Evolutionary conservation across 2,113 vertebrate species (phyloP).

Genomic region (Hystrix brachyura): DNA sequence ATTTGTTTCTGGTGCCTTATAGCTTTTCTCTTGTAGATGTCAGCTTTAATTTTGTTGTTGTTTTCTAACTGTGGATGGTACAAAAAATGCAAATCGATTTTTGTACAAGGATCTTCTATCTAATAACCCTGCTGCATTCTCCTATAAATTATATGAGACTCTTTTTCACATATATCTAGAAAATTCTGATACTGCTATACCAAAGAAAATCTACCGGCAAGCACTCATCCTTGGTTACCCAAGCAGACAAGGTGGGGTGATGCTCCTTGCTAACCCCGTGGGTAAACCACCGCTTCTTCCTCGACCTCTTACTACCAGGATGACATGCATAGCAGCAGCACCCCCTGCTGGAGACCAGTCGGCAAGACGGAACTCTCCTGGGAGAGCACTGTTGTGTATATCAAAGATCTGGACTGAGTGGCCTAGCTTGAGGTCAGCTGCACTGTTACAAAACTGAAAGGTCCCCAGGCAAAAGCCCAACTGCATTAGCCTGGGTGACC

Average conservation of each 20-base stretch:
- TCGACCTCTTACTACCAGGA: background rate
- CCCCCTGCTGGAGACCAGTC: conserved; percentile 70
- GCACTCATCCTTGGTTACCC: background rate
- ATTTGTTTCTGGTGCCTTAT: conserved; percentile 27
- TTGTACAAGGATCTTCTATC: conserved; percentile 37
- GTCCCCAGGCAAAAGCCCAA: conserved; percentile 61
- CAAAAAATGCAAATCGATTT: conserved; percentile 42
- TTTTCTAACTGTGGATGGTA: background rate
- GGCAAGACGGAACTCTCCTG: background rate
- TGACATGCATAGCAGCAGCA: background rate
- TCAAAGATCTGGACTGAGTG: conserved; percentile 3
- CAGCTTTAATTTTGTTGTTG: background rate
- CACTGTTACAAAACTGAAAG: conserved; percentile 63
- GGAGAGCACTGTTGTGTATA: background rate
- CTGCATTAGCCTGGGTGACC: conserved; percentile 63
- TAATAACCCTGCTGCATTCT: background rate
- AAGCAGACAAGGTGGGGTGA: background rate
- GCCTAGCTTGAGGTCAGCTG: conserved; percentile 63
- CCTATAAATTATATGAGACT: conserved; percentile 11
- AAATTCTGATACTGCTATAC: background rate
- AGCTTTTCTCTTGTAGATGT: conserved; percentile 30
- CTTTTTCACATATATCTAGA: conserved; percentile 17
- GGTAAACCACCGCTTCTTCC: background rate
- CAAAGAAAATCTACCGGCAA: background rate
- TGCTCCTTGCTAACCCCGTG: background rate